Base-by-base conservation (phyloP, 2,888 invertebrate genomes). In the Yponomeuta plumbellus region DNA sequence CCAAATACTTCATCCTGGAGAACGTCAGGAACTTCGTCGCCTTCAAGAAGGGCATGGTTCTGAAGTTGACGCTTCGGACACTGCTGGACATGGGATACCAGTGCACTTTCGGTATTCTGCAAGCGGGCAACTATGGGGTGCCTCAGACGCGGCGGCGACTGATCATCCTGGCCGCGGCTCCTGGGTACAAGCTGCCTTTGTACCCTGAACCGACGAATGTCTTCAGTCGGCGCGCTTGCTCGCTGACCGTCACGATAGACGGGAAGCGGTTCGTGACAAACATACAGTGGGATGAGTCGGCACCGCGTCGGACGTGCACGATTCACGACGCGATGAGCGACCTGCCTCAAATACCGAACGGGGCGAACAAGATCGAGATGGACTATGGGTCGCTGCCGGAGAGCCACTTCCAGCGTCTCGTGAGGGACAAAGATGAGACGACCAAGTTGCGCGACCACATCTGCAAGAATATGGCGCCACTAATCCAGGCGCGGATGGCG, bases 11-110 rank as follows among this genome's bases (percentile, higher is more conserved):
- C 76, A 92, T 97, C 26, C 86, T 97, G 76, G 97, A 97, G 83
- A 97, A 97, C 76, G 97, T 97, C 0, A 88, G 96, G 64, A 97
- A 97, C 83, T 97, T 97, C 82, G 96, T 96, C 0, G 94, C 95
- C 0, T 97, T 95, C 80, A 96, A 97, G 79, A 93, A 93, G 68
- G 94, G 94, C 61, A 94, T 96, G 94, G 95, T 97, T 26, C 83
- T 97, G 65, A 97, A 97, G 83, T 80, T 97, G 71, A 95, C 96
- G 0, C 80, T 97, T 52, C 86, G 95, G 1, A 95, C 96, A 70
- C 86, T 97, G 20, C 76, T 96, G 39, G 93, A 94, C 65, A 97
- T 97, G 95, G 97, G 97, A 0, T 97, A 97, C 78, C 97, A 97
- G 84, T 96, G 96, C 71, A 94, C 96, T 0, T 96, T 97, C 77